phyloP scores from a whole-genome alignment of 2,888 invertebrate species.

The Stenichneumon culpator region DNA sequence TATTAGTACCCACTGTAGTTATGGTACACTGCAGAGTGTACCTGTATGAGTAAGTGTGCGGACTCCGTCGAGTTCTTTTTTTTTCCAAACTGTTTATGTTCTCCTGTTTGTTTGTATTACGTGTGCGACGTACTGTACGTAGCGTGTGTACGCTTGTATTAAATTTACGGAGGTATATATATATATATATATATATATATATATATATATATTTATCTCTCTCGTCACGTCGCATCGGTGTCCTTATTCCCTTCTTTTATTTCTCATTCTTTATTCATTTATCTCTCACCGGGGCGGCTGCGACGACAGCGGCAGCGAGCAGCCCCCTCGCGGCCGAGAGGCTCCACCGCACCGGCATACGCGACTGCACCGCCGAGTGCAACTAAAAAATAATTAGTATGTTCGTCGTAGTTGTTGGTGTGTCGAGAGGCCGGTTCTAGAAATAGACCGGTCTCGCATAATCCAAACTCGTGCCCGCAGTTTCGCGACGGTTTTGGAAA shows the following conservation, averaged over 20 bases:
- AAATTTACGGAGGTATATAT: not conserved
- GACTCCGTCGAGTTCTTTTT: conserved; percentile 25
- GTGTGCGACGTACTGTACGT: conserved; percentile 20
- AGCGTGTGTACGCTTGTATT: conserved; percentile 14
- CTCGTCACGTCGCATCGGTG: conserved; percentile 61
- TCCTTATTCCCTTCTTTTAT: conserved; percentile 71
- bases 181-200: not conserved
- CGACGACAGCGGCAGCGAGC: conserved; percentile 41
- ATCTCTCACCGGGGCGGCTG: conserved; percentile 58
- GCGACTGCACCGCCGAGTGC: conserved; percentile 50
- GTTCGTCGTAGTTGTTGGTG: conserved; percentile 72
- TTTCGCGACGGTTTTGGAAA: conserved; percentile 83
- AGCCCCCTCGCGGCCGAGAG: conserved; percentile 28
- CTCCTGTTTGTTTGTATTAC: conserved; percentile 54
- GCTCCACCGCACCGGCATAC: conserved; percentile 15
- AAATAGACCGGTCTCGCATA: conserved; percentile 83
- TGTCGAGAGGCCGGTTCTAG: conserved; percentile 77
- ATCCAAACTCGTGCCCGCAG: conserved; percentile 72
- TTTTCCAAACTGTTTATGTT: conserved; percentile 58
- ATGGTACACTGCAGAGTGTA: not conserved
- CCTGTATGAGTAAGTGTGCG: conserved; percentile 30
- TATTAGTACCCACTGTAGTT: conserved; percentile 43
- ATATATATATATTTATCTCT: not conserved
- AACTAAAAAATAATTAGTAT: conserved; percentile 83
- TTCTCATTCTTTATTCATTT: conserved; percentile 66